phyloP scores from a whole-genome alignment of 2,888 invertebrate species.

The Drymonia ruficornis region DNA sequence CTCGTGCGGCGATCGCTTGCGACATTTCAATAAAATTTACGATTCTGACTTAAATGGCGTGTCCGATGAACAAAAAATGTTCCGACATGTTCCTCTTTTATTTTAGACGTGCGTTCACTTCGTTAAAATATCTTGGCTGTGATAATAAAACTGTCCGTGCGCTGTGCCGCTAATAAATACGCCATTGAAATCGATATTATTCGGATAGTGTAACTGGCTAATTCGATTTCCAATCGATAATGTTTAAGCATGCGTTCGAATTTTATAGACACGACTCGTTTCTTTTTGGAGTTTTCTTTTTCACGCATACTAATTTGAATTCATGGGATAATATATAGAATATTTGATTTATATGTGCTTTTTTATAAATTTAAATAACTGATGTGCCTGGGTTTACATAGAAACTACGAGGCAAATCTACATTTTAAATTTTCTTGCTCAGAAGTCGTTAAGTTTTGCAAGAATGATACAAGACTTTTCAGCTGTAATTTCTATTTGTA shows the following conservation, averaged over 20 bases:
- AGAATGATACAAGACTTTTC: too few species aligned
- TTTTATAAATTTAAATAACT: too few species aligned
- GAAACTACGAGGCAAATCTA: too few species aligned
- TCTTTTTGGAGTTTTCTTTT: slow-evolving; percentile 32
- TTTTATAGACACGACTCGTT: slow-evolving; percentile 32
- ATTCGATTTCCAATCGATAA: slow-evolving; percentile 43
- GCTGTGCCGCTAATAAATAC: slow-evolving; percentile 65
- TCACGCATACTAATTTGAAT: slow-evolving; percentile 30
- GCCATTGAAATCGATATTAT: slow-evolving; percentile 67
- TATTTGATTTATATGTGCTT: slow-evolving; percentile 14
- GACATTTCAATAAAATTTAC: slow-evolving; percentile 85
- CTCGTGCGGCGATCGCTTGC: slow-evolving; percentile 81
- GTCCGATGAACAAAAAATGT: slow-evolving; percentile 78
- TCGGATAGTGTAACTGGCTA: slow-evolving; percentile 43
- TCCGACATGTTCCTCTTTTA: slow-evolving; percentile 76
- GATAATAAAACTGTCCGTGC: slow-evolving; percentile 77
- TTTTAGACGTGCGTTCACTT: slow-evolving; percentile 74
- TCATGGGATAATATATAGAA: slow-evolving; percentile 18
- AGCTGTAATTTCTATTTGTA: too few species aligned
- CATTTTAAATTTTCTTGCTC: neutral
- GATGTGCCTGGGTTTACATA: too few species aligned
- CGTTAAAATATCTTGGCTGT: slow-evolving; percentile 80
- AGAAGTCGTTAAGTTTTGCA: too few species aligned
- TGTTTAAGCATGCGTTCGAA: slow-evolving; percentile 38
- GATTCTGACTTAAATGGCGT: slow-evolving; percentile 83